A percentile compares a stretch with the other conserved stretches of the same genome.
Evolutionary conservation across 1,140 invertebrate genomes (phyloP).

Genomic region (Euura saliciscinereae): DNA sequence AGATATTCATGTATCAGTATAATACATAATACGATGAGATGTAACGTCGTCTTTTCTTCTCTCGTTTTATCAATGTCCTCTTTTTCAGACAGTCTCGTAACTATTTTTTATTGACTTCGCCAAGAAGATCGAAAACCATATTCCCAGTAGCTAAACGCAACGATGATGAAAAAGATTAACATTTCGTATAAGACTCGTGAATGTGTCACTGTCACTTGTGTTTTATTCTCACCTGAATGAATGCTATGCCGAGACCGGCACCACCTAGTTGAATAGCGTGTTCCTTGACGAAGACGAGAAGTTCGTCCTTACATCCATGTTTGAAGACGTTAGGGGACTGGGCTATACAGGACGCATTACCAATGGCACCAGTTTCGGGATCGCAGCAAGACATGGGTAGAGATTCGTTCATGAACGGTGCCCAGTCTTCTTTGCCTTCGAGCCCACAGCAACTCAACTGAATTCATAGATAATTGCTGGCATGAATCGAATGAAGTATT

Average conservation of each 20-base stretch:
- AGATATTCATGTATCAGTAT: background rate
- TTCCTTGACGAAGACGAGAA: conserved; percentile 66
- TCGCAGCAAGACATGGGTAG: conserved; percentile 72
- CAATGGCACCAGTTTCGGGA: conserved; percentile 49
- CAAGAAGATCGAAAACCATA: conserved; percentile 69
- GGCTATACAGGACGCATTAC: conserved; percentile 36
- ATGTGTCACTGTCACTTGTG: too few relatives aligned
- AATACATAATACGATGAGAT: background rate
- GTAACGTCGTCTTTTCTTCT: too few relatives aligned
- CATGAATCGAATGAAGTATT: conserved; percentile 12
- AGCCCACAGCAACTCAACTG: conserved; percentile 81
- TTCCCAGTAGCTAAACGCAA: conserved; percentile 65
- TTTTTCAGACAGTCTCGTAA: conserved; percentile 64
- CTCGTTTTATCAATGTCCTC: too few relatives aligned
- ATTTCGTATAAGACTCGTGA: background rate
- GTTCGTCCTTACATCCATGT: conserved; percentile 66
- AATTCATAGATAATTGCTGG: conserved; percentile 23
- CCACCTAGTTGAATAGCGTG: conserved; percentile 77
- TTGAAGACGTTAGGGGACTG: conserved; percentile 29
- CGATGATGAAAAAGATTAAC: background rate
- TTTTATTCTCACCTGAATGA: conserved; percentile 68
- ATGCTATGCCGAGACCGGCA: conserved; percentile 75
- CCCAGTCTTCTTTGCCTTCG: conserved; percentile 67
- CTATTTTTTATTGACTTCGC: conserved; percentile 67
- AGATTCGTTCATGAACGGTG: conserved; percentile 24